Evolutionary conservation across 2,797 vertebrate genomes (phyloP).

Genomic region (Malacoraja senta): DNA sequence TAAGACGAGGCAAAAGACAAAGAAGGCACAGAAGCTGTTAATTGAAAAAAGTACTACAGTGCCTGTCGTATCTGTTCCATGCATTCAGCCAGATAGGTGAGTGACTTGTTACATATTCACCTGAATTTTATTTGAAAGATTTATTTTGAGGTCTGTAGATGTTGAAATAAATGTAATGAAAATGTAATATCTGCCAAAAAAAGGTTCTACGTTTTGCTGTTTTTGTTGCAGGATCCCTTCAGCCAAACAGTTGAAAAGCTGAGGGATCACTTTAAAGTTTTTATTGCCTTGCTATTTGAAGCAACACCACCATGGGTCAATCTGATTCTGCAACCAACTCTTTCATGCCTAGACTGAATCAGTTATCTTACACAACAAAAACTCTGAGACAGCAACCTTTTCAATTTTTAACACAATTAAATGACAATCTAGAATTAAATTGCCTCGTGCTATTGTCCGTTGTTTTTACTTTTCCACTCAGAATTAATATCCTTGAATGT

Average conservation of each 20-base stretch:
- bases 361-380: background rate
- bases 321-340: background rate
- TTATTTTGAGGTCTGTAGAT: background rate
- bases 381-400: background rate
- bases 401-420: background rate
- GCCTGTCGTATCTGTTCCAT: constrained; percentile 67
- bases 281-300: background rate
- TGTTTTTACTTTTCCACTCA: background rate
- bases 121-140: background rate
- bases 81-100: constrained; percentile 86
- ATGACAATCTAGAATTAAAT: background rate
- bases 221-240: background rate
- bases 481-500: background rate
- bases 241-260: background rate
- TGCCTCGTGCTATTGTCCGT: background rate
- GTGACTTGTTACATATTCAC: constrained; percentile 36
- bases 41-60: constrained; percentile 64
- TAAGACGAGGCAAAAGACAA: constrained; percentile 76
- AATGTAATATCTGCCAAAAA: background rate
- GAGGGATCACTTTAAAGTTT: background rate
- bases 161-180: background rate
- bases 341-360: background rate
- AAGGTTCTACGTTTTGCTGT: background rate
- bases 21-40: constrained; percentile 71
- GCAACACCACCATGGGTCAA: background rate